These are phyloP conservation scores for Seriola quinqueradiata DNA, from an alignment of 2,113 vertebrate species.

Conservation along the genomic window DNA sequence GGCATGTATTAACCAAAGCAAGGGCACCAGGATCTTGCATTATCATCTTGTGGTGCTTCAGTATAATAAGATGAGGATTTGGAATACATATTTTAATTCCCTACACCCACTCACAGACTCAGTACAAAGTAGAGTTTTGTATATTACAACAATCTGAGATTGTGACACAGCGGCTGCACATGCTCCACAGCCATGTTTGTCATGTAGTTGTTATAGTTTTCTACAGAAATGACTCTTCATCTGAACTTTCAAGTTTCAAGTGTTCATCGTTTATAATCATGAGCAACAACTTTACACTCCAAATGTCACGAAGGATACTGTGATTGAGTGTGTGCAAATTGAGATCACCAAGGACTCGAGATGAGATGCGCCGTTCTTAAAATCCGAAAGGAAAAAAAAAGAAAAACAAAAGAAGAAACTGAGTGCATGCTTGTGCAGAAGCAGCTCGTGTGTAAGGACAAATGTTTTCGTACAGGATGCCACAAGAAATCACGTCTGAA, in stretches of 20 bases:
- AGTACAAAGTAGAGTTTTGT: neutral
- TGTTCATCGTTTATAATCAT: neutral
- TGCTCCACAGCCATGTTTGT: neutral
- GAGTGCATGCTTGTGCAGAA: constrained; percentile 1
- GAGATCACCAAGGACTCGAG: constrained; percentile 2
- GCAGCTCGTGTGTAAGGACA: constrained; percentile 25
- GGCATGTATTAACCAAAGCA: constrained; percentile 26
- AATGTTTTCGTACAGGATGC: constrained; percentile 45
- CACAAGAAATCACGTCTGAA: constrained; percentile 55
- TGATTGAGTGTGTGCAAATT: neutral
- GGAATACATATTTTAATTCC: constrained; percentile 31
- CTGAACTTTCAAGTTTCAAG: neutral
- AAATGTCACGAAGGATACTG: neutral
- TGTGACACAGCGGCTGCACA: neutral
- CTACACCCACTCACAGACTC: neutral
- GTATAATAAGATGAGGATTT: constrained; percentile 2
- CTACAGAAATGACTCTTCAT: neutral
- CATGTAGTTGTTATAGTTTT: neutral
- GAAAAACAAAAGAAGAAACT: neutral
- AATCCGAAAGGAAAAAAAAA: neutral
- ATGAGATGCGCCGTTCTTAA: neutral
- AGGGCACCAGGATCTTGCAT: neutral
- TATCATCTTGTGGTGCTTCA: constrained; percentile 10
- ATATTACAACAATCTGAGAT: neutral
- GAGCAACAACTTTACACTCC: neutral